A percentile compares a stretch with the other conserved stretches of the same genome.
Evolutionary conservation across 2,888 invertebrate species (phyloP).

Genomic region (Ophion ventricosus): DNA sequence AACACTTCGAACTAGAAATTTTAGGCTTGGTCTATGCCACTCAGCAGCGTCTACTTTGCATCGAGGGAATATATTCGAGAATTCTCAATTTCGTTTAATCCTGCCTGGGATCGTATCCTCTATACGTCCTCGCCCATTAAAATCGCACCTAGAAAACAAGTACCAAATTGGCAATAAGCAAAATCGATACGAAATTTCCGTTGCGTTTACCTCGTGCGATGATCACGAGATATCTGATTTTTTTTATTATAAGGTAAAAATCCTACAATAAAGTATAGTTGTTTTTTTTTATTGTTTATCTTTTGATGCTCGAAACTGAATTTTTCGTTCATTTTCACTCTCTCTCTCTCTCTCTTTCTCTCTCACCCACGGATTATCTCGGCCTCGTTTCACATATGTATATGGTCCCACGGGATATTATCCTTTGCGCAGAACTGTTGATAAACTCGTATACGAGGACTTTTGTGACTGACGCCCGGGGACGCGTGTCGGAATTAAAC

Average conservation of each 20-base stretch:
- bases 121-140: background rate
- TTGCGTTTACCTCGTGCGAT: slow-evolving; percentile 50
- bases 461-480: slow-evolving; percentile 49
- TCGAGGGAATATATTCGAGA: background rate
- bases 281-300: slow-evolving; percentile 22
- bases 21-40: background rate
- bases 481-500: slow-evolving; percentile 47
- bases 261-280: slow-evolving; percentile 73
- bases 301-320: slow-evolving; percentile 34
- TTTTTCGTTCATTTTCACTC: slow-evolving; percentile 28
- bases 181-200: slow-evolving; percentile 9
- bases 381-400: slow-evolving; percentile 37
- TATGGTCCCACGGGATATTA: slow-evolving; percentile 48
- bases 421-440: slow-evolving; percentile 45
- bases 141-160: background rate
- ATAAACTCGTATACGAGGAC: slow-evolving; percentile 33
- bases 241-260: slow-evolving; percentile 76
- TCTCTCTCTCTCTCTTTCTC: slow-evolving; percentile 12
- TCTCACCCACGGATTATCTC: slow-evolving; percentile 54
- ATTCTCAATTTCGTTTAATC: background rate
- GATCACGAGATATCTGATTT: slow-evolving; percentile 61
- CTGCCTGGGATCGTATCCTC: background rate
- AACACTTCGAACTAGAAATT: background rate
- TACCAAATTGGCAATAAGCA: background rate
- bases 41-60: background rate